These are phyloP conservation scores for Tolmerus cingulatus DNA, from an alignment of 2,888 invertebrate species.

Conservation along the genomic window DNA sequence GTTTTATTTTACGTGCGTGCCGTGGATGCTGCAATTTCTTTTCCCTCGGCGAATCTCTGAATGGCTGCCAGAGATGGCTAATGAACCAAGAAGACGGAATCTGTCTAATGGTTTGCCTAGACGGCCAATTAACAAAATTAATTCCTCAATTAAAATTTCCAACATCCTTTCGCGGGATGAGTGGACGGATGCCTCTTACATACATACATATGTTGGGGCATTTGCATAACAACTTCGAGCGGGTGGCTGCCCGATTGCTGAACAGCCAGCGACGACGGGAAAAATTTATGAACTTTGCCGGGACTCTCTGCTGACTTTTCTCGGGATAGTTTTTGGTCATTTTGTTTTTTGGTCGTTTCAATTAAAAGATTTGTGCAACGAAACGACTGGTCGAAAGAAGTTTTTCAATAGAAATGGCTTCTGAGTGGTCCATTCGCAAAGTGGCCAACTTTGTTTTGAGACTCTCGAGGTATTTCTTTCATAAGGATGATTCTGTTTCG, in stretches of 20 bases:
- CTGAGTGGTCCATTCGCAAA: background rate
- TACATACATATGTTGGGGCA: background rate
- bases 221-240: background rate
- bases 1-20: background rate
- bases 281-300: background rate
- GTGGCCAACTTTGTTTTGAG: background rate
- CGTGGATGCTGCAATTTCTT: background rate
- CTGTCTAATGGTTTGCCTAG: slow-evolving; percentile 34
- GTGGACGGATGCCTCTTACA: background rate
- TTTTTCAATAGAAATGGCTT: background rate
- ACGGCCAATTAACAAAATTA: slow-evolving; percentile 39
- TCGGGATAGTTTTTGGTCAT: background rate
- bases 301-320: background rate
- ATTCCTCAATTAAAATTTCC: slow-evolving; percentile 37
- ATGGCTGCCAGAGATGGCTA: slow-evolving; percentile 10
- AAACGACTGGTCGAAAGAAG: background rate
- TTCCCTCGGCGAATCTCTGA: background rate
- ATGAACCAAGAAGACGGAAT: slow-evolving; percentile 12
- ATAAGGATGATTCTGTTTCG: background rate
- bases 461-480: background rate
- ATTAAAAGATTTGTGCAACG: background rate
- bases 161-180: slow-evolving; percentile 3
- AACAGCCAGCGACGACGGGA: background rate
- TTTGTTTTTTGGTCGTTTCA: background rate
- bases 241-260: background rate